phyloP scores from a whole-genome alignment of 2,888 invertebrate species.

The Eupithecia vulgata region DNA sequence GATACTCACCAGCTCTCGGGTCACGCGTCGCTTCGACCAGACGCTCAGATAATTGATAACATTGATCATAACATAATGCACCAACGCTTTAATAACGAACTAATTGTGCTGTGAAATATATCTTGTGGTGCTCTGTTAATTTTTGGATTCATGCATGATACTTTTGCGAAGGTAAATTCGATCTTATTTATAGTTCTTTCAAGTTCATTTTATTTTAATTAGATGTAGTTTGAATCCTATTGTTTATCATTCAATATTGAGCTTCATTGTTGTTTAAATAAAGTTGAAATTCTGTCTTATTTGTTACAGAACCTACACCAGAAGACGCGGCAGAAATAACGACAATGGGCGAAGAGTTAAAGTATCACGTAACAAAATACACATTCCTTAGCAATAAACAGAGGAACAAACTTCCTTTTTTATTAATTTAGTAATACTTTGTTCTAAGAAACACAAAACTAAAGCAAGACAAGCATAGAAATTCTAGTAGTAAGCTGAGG shows the following conservation, averaged over 20 bases:
- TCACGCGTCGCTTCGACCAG: too few relatives aligned
- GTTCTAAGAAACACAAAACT: not conserved
- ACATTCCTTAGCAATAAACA: constrained; percentile 65
- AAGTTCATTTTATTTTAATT: not conserved
- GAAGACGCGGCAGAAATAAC: constrained; percentile 73
- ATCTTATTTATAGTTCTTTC: not conserved
- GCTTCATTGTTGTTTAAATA: not conserved
- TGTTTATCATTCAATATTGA: not conserved
- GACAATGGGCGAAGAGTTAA: constrained; percentile 66
- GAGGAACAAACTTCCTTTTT: constrained; percentile 56
- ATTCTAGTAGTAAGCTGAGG: not conserved
- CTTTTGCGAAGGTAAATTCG: not conserved
- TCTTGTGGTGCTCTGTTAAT: not conserved
- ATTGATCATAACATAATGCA: not conserved
- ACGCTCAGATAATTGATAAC: too few relatives aligned
- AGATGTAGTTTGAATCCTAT: not conserved
- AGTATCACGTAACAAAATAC: constrained; percentile 72
- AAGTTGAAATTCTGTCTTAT: constrained; percentile 14
- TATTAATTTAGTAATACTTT: not conserved
- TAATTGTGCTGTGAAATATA: not conserved
- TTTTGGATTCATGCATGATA: constrained; percentile 1
- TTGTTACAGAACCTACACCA: constrained; percentile 65
- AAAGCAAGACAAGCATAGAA: not conserved
- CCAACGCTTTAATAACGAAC: not conserved
- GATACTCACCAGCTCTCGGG: too few relatives aligned